phyloP scores from a whole-genome alignment of 2,797 vertebrate species.

The Phataginus tricuspis region DNA sequence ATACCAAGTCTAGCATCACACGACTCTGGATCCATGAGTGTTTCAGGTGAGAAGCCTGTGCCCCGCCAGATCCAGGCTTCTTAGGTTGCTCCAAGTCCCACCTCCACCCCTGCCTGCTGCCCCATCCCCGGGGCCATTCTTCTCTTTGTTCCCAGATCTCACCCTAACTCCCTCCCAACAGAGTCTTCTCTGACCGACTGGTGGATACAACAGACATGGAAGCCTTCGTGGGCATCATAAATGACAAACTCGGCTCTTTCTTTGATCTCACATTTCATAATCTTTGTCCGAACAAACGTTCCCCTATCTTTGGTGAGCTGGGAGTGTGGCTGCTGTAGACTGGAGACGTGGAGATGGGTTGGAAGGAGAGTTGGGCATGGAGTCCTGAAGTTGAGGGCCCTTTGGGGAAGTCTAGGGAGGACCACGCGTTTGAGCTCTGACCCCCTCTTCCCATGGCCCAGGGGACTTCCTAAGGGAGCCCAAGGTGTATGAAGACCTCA shows the following conservation, averaged over 20 bases:
- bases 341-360: not conserved
- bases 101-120: too few relatives aligned
- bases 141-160: not conserved
- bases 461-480: slow-evolving; percentile 91
- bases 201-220: slow-evolving; percentile 89
- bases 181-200: slow-evolving; percentile 94
- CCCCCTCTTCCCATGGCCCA: slow-evolving; percentile 61
- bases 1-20: slow-evolving; percentile 90
- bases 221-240: slow-evolving; percentile 88
- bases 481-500: slow-evolving; percentile 91
- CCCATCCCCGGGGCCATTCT: not conserved
- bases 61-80: not conserved
- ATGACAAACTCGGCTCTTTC: slow-evolving; percentile 89
- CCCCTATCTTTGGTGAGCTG: slow-evolving; percentile 91
- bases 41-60: slow-evolving; percentile 88
- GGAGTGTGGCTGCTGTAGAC: not conserved
- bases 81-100: not conserved
- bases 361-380: not conserved
- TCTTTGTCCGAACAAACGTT: slow-evolving; percentile 91
- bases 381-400: too few relatives aligned
- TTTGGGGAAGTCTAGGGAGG: not conserved
- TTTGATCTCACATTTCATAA: slow-evolving; percentile 91
- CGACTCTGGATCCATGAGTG: slow-evolving; percentile 95
- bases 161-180: slow-evolving; percentile 70
- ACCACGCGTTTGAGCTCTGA: not conserved